Percentiles rank a stretch among this genome's conserved stretches.
These are phyloP conservation scores for Cataglyphis livida DNA, from an alignment of 2,888 invertebrate species.

Conservation along the genomic window DNA sequence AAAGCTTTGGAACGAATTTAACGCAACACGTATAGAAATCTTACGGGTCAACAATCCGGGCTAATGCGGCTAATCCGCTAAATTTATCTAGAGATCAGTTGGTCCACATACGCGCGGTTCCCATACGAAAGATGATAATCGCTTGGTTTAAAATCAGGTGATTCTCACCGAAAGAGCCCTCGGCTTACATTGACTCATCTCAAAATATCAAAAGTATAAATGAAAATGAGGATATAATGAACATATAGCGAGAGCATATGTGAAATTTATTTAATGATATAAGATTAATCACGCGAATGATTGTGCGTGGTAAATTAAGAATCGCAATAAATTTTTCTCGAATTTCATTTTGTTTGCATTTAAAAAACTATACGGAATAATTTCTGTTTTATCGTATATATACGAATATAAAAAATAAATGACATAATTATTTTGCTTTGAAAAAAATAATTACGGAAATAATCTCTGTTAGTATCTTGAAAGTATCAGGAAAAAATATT, in stretches of 20 bases:
- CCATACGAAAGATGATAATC: constrained; percentile 65
- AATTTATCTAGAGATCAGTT: constrained; percentile 72
- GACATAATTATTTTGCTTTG: not conserved
- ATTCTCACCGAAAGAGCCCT: constrained; percentile 39
- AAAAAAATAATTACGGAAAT: not conserved
- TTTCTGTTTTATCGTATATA: not conserved
- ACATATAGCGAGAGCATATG: not conserved
- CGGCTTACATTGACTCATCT: not conserved
- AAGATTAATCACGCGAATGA: not conserved
- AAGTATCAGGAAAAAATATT: not conserved
- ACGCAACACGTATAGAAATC: constrained; percentile 55
- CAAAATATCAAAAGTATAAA: constrained; percentile 21
- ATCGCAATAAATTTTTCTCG: not conserved
- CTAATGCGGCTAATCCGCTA: constrained; percentile 71
- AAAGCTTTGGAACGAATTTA: constrained; percentile 62
- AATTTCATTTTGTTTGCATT: not conserved
- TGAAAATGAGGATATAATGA: not conserved
- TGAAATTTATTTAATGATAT: not conserved
- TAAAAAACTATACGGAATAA: not conserved
- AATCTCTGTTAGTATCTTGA: not conserved
- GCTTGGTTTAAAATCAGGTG: constrained; percentile 65
- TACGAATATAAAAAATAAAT: not conserved
- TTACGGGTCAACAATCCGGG: constrained; percentile 68
- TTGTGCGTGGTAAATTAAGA: not conserved
- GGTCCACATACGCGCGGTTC: constrained; percentile 63